These are phyloP conservation scores for Trinorchestia longiramus DNA, from an alignment of 1,140 invertebrate genomes.

Conservation along the genomic window DNA sequence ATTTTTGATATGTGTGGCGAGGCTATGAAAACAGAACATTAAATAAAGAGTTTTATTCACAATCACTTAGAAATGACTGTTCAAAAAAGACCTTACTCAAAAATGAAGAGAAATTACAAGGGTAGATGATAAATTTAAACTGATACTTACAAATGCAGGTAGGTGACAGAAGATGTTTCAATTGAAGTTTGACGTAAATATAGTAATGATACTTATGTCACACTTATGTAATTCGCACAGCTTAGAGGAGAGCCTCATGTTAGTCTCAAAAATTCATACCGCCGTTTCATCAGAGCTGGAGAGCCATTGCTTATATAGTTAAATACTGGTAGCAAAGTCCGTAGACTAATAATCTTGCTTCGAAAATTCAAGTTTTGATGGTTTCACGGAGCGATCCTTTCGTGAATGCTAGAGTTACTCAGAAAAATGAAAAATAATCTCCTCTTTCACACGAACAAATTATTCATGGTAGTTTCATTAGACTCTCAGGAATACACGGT, in stretches of 20 bases:
- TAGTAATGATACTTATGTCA: neutral
- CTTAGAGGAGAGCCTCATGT: neutral
- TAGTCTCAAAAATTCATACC: neutral
- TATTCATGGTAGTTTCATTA: neutral
- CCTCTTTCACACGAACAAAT: neutral
- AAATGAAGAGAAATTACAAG: too few relatives aligned
- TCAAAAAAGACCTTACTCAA: too few relatives aligned
- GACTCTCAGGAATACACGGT: neutral
- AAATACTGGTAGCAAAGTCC: neutral
- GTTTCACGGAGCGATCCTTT: neutral
- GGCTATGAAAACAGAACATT: too few relatives aligned
- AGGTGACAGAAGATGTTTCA: neutral
- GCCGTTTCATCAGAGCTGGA: neutral
- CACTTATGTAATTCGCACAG: neutral
- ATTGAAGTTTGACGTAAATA: neutral
- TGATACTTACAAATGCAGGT: neutral
- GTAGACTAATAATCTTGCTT: neutral
- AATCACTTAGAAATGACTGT: too few relatives aligned
- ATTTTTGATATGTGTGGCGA: too few relatives aligned
- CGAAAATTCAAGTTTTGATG: neutral
- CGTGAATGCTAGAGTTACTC: neutral
- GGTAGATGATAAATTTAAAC: too few relatives aligned
- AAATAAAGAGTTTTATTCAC: too few relatives aligned
- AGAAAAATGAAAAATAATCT: neutral
- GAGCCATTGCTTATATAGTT: neutral